phyloP scores from a whole-genome alignment of 2,113 vertebrate genomes.

The Oxyruncus cristatus region DNA sequence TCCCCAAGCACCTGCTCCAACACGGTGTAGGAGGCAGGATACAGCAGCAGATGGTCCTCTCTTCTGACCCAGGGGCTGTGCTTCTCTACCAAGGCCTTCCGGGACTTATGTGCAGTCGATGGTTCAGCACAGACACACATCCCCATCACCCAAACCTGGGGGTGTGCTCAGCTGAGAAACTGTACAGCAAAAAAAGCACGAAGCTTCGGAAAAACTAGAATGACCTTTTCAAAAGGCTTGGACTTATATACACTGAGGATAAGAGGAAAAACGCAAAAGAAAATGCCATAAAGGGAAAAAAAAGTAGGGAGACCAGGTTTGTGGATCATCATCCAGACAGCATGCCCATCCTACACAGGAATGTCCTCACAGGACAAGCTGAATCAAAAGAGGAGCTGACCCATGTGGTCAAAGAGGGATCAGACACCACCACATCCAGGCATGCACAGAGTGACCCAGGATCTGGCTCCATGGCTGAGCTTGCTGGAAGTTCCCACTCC shows the following conservation, averaged over 20 bases:
- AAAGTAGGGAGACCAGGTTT: background rate
- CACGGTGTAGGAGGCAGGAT: background rate
- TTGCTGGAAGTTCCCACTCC: background rate
- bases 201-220: background rate
- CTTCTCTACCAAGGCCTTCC: background rate
- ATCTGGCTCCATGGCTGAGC: background rate
- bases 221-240: background rate
- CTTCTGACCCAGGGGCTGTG: background rate
- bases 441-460: background rate
- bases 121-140: background rate
- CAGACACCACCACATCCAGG: background rate
- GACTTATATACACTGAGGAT: background rate
- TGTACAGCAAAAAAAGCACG: background rate
- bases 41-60: background rate
- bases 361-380: background rate
- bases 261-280: background rate
- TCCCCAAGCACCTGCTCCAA: background rate
- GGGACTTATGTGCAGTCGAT: background rate
- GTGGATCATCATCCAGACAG: background rate
- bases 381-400: background rate
- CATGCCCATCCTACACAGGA: rapidly evolving
- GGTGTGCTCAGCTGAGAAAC: background rate
- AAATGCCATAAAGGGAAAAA: background rate
- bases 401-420: rapidly evolving
- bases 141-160: background rate